Evolutionary conservation across 1,140 invertebrate species (phyloP).

Genomic region (Conopomorpha cramerella): DNA sequence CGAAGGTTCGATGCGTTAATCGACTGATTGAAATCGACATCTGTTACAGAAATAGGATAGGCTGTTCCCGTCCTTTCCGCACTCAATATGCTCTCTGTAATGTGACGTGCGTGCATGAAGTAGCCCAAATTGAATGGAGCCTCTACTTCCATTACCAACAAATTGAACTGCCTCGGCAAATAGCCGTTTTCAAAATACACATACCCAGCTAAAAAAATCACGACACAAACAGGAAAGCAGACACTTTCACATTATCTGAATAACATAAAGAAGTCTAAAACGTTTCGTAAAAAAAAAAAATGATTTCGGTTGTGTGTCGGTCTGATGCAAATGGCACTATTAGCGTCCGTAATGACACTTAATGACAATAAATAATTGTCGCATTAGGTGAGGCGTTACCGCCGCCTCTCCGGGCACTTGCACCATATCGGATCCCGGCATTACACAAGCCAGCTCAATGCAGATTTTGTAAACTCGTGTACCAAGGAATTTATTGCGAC

Average conservation of each 20-base stretch:
- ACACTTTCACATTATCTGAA: constrained; percentile 27
- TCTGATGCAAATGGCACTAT: constrained; percentile 16
- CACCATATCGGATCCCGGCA: not conserved
- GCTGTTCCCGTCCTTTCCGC: constrained; percentile 27
- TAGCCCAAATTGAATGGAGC: no score
- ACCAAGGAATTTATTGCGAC: not conserved
- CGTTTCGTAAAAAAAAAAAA: constrained; percentile 19
- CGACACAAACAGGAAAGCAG: no score
- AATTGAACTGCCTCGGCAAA: no score
- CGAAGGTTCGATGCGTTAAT: constrained; percentile 20
- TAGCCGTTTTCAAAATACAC: no score
- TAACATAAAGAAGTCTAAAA: constrained; percentile 20
- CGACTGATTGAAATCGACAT: constrained; percentile 40
- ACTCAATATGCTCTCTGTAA: constrained; percentile 20
- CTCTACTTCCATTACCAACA: no score
- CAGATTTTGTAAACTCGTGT: not conserved
- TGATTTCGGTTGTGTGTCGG: constrained; percentile 27
- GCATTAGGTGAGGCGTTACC: constrained; percentile 22
- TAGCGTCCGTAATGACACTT: constrained; percentile 42
- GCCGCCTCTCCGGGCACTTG: constrained; percentile 9
- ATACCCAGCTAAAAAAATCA: no score
- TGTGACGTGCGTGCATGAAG: constrained; percentile 31
- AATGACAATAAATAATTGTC: constrained; percentile 44
- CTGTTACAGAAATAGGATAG: constrained; percentile 24
- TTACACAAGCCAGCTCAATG: not conserved